These are phyloP conservation scores for Pyrocoelia pectoralis DNA, from an alignment of 2,888 invertebrate species.

Conservation along the genomic window DNA sequence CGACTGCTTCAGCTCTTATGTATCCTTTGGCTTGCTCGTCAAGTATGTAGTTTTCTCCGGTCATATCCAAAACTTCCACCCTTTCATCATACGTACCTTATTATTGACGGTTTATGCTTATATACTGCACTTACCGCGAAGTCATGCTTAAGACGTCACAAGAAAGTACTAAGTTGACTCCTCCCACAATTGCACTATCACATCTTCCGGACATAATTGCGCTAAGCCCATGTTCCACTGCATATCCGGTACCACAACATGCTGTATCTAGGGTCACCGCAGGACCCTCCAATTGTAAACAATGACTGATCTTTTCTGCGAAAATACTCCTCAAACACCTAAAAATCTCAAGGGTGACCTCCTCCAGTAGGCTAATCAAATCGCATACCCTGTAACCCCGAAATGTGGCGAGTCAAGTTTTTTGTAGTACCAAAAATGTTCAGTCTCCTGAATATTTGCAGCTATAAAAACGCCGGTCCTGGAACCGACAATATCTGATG, in stretches of 20 bases:
- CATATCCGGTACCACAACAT: conserved; percentile 91
- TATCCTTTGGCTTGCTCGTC: conserved; percentile 86
- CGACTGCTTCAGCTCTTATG: conserved; percentile 81
- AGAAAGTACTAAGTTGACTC: conserved; percentile 59
- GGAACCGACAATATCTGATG: conserved; percentile 73
- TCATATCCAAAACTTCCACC: conserved; percentile 79
- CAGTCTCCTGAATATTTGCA: conserved; percentile 77
- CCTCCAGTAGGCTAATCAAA: no score
- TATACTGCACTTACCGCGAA: conserved; percentile 53
- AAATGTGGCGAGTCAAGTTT: conserved; percentile 38
- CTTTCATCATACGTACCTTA: conserved; percentile 46
- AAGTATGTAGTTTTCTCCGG: conserved; percentile 90
- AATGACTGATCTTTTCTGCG: conserved; percentile 89
- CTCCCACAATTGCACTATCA: conserved; percentile 89
- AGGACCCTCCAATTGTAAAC: conserved; percentile 87
- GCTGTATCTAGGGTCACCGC: conserved; percentile 91
- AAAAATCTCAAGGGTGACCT: no score
- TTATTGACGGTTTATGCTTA: neutral
- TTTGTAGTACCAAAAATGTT: conserved; percentile 70
- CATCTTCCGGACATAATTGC: conserved; percentile 81
- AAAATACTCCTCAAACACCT: conserved; percentile 90
- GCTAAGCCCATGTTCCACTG: conserved; percentile 81
- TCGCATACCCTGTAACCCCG: conserved; percentile 66
- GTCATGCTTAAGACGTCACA: conserved; percentile 87
- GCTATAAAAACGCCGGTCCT: conserved; percentile 82